Evolutionary conservation across 2,113 vertebrate species (phyloP), one percentile per base, ranked within the genome.

Genomic region (Colistium nudipinnis): DNA sequence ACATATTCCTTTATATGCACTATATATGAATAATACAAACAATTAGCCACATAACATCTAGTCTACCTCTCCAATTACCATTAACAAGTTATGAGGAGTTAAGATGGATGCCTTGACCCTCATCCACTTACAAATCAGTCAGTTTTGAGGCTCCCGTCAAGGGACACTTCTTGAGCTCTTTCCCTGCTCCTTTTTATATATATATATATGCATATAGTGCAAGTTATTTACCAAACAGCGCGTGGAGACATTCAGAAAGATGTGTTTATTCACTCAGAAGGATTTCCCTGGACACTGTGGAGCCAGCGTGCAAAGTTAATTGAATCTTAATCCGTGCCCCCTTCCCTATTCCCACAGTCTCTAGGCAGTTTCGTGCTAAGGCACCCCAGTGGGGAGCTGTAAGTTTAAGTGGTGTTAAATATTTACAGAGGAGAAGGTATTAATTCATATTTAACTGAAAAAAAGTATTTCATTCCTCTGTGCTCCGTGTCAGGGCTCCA

Each of bases 251-350:
- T 88, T 73, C 68, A 74, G 55, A 62, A 69, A 87, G 86, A 91
- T 85, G 87, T 90, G 88, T 92, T 93, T 89, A 93, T 91, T 93
- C 89, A 90, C 85, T 90, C 80, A 88, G 78, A 89, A 85, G 89
- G 73, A 93, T 93, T 92, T 93, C 90, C 89, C 90, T 57, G 51
- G 82, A 89, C 84, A 71, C 85, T 31, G 12, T 61, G 53, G 81
- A 78, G 84, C 78, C 71, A 80, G 70, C 52, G 31, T 66, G 62
- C 70, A 72, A 81, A 86, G 65, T 87, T 90, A 91, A 92, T 92
- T 92, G 85, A 92, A 92, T 90, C 75, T 85, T 91, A 91, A 92
- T 91, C 86, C 81, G 62, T 54, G 73, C 56, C 27, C 59, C 47
- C 70, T n/a, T 0, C 30, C 52, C 17, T 31, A 77, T 69, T 87